Evolutionary conservation across 2,113 vertebrate genomes (phyloP).

Genomic region (Seriola quinqueradiata): DNA sequence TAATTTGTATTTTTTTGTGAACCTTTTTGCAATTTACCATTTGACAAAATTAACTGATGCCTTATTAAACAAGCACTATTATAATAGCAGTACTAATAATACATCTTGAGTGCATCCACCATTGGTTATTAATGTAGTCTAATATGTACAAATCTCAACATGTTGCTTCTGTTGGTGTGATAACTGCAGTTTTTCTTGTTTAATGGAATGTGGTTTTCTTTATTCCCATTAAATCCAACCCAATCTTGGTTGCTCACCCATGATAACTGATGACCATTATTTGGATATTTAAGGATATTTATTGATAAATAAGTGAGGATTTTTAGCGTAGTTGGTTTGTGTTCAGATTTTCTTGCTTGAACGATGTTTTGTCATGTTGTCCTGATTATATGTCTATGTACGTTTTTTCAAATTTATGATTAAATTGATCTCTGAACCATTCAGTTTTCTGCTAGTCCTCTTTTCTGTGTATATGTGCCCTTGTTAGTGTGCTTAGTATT

Average conservation of each 20-base stretch:
- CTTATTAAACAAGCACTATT: background rate
- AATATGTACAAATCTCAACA: slow-evolving; percentile 40
- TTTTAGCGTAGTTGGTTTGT: slow-evolving; percentile 8
- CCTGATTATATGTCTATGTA: slow-evolving; percentile 31
- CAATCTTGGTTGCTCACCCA: background rate
- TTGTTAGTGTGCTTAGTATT: background rate
- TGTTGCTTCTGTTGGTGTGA: slow-evolving; percentile 15
- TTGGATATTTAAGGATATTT: background rate
- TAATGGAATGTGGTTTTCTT: slow-evolving; percentile 18
- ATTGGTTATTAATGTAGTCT: slow-evolving; percentile 16
- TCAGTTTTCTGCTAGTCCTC: background rate
- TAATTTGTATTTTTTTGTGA: slow-evolving; percentile 29
- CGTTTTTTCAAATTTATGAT: slow-evolving; percentile 64
- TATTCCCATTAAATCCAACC: background rate
- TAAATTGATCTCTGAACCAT: slow-evolving; percentile 50
- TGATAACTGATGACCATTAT: background rate
- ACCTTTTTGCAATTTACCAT: slow-evolving; percentile 14
- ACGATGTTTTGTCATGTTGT: background rate
- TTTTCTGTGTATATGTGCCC: slow-evolving; percentile 24
- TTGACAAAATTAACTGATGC: slow-evolving; percentile 10
- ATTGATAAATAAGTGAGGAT: background rate
- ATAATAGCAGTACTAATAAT: background rate
- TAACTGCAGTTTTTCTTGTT: slow-evolving; percentile 9
- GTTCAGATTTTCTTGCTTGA: slow-evolving; percentile 7
- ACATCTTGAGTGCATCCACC: slow-evolving; percentile 8